Evolutionary conservation across 2,888 invertebrate species (phyloP).

Genomic region (Lathronympha strigana): DNA sequence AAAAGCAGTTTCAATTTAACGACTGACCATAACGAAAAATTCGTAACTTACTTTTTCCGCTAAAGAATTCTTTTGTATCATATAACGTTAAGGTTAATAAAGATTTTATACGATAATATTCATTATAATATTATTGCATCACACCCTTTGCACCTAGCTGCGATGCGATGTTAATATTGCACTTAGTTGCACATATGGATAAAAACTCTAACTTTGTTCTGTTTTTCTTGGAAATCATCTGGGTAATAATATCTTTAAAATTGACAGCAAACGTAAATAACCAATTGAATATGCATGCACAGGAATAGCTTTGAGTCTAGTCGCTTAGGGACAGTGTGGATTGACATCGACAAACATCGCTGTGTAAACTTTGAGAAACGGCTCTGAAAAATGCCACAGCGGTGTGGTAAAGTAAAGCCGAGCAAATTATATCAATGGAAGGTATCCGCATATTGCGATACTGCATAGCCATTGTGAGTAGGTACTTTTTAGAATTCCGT

Average conservation of each 20-base stretch:
- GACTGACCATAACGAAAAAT: slow-evolving; percentile 34
- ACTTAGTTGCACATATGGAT: background rate
- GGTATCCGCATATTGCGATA: too few relatives aligned
- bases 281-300: slow-evolving; percentile 34
- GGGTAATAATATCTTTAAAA: slow-evolving; percentile 16
- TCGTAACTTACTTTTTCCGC: slow-evolving; percentile 21
- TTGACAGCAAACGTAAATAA: slow-evolving; percentile 20
- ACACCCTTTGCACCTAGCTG: too few relatives aligned
- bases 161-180: too few relatives aligned
- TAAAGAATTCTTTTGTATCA: slow-evolving; percentile 17
- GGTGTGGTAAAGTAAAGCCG: slow-evolving; percentile 14
- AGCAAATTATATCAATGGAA: too few relatives aligned
- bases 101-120: slow-evolving; percentile 3
- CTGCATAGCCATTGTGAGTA: too few relatives aligned
- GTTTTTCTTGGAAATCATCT: slow-evolving; percentile 5
- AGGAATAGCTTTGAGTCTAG: slow-evolving; percentile 27
- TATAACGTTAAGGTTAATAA: slow-evolving; percentile 12
- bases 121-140: too few relatives aligned
- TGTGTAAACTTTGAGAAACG: slow-evolving; percentile 11
- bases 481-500: too few relatives aligned
- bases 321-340: slow-evolving; percentile 12
- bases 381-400: slow-evolving; percentile 19
- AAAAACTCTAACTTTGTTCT: background rate
- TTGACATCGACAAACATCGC: slow-evolving; percentile 22
- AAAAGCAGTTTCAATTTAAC: slow-evolving; percentile 36